Conservation (phyloP, 2,113 vertebrate genomes). For the Glaucidium brasilianum region DNA sequence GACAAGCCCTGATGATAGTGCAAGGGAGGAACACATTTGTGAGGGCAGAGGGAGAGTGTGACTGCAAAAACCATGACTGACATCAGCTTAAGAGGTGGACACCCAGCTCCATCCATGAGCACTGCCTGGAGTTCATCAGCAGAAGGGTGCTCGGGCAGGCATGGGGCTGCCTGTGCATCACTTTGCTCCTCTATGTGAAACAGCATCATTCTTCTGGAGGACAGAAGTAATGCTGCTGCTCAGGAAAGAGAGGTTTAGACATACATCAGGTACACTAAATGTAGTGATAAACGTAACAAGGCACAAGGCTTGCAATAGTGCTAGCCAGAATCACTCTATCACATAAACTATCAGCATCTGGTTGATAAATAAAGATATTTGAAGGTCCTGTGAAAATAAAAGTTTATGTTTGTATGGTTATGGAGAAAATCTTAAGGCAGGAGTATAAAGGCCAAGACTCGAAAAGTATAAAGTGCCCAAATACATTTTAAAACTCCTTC, state of each 20-base stretch:
- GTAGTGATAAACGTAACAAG: neutral
- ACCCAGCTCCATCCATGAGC: rapidly evolving
- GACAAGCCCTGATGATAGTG: neutral
- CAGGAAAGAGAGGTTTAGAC: neutral
- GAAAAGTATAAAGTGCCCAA: neutral
- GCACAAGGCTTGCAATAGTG: neutral
- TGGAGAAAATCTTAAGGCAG: neutral
- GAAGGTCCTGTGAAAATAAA: neutral
- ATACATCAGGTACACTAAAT: neutral
- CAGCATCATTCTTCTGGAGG: neutral
- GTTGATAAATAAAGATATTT: neutral
- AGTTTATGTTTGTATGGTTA: neutral
- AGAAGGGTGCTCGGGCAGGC: neutral
- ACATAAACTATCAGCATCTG: neutral
- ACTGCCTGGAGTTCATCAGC: neutral
- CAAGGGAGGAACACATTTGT: neutral
- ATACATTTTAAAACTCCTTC: neutral
- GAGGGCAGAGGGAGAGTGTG: neutral
- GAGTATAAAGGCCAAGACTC: neutral
- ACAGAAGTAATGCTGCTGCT: neutral
- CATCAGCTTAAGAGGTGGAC: neutral
- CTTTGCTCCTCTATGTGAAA: neutral
- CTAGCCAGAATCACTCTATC: neutral
- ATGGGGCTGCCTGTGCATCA: rapidly evolving
- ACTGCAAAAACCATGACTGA: neutral